Conservation (phyloP, 2,888 invertebrate species). For the Sminthurinus aureus region DNA sequence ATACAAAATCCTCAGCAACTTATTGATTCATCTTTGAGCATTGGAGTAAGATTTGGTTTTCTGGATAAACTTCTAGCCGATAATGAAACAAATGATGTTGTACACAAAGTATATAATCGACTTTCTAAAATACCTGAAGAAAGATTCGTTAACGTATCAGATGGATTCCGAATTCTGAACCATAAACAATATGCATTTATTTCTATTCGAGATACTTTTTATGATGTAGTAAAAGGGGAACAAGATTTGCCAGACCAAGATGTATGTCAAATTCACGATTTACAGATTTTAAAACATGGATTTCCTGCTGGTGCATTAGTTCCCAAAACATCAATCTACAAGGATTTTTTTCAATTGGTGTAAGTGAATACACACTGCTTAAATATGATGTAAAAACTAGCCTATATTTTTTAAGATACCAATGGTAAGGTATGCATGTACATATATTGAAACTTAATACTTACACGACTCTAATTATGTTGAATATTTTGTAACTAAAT, state of each 20-base stretch:
- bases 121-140: conserved; percentile 24
- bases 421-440: background rate
- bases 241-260: conserved; percentile 37
- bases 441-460: too few relatives aligned
- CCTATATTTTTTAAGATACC: background rate
- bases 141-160: conserved; percentile 41
- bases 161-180: conserved; percentile 38
- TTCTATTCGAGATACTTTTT: conserved; percentile 47
- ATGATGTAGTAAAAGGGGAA: conserved; percentile 42
- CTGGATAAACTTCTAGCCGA: conserved; percentile 34
- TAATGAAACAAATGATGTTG: conserved; percentile 31
- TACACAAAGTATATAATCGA: conserved; percentile 43
- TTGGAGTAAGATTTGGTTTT: conserved; percentile 52
- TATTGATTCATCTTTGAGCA: conserved; percentile 43
- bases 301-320: conserved; percentile 49
- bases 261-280: conserved; percentile 51
- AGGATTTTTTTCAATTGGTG: conserved; percentile 51
- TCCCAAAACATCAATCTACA: conserved; percentile 48
- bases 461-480: too few relatives aligned
- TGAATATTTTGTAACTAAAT: too few relatives aligned
- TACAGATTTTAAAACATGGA: conserved; percentile 49
- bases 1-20: conserved; percentile 51
- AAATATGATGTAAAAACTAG: background rate
- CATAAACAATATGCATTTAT: conserved; percentile 50
- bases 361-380: conserved; percentile 33